Conservation (phyloP, 2,888 invertebrate species). For the Aleiodes alternator region DNA sequence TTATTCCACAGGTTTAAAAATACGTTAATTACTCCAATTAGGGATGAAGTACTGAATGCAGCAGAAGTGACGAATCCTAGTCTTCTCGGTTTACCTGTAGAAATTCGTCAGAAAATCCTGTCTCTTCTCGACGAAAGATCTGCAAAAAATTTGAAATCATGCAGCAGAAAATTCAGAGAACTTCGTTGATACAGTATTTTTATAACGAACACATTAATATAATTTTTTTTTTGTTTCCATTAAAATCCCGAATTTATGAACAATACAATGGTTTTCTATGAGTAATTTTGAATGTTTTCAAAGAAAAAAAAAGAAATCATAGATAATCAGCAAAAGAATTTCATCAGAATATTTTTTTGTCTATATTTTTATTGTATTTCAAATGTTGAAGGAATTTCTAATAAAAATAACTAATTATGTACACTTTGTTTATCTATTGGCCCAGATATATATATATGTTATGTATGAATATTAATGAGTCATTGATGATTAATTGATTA, state of each 20-base stretch:
- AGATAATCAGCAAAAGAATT: not conserved
- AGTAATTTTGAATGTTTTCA: not conserved
- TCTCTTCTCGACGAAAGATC: conserved; percentile 9
- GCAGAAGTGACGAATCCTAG: conserved; percentile 71
- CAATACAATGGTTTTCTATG: not conserved
- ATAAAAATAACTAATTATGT: not conserved
- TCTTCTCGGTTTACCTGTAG: conserved; percentile 73
- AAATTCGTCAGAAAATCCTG: conserved; percentile 68
- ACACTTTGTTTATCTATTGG: too few species aligned
- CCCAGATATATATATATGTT: too few species aligned
- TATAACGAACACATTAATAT: not conserved
- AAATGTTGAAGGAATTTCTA: conserved; percentile 11
- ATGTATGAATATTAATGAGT: too few species aligned
- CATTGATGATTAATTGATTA: not conserved
- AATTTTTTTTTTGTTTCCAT: not conserved
- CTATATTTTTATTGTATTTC: conserved; percentile 3
- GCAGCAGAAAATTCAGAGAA: not conserved
- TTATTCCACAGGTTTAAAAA: conserved; percentile 76
- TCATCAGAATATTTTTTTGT: conserved; percentile 9
- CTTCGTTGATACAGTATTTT: not conserved
- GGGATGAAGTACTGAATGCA: conserved; percentile 77
- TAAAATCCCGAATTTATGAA: not conserved
- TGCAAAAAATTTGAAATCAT: not conserved
- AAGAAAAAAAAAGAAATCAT: too few species aligned
- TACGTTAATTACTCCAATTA: conserved; percentile 77